phyloP scores from a whole-genome alignment of 1,140 invertebrate genomes.

The Drosophila nigromelanica region DNA sequence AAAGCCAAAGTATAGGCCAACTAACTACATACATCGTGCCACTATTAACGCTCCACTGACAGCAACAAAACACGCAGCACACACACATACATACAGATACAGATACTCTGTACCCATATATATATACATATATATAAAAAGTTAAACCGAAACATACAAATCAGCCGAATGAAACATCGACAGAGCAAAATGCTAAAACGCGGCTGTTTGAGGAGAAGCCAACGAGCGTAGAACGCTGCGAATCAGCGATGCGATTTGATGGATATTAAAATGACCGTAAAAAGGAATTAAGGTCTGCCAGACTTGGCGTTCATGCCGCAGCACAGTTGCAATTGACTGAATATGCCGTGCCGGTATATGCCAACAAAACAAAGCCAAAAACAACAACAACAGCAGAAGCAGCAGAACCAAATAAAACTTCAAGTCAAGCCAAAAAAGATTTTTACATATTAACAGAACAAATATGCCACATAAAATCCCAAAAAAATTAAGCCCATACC shows the following conservation, averaged over 20 bases:
- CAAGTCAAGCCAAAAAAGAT: constrained; percentile 24
- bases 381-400: constrained; percentile 13
- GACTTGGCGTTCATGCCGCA: constrained; percentile 64
- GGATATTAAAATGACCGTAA: constrained; percentile 84
- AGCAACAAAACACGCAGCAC: constrained; percentile 63
- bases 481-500: constrained; percentile 23
- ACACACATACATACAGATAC: constrained; percentile 44
- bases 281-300: constrained; percentile 83
- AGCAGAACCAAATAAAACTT: constrained; percentile 1
- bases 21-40: constrained; percentile 66
- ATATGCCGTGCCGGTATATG: constrained; percentile 44
- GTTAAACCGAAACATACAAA: constrained; percentile 60
- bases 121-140: neutral
- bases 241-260: constrained; percentile 81
- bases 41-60: constrained; percentile 79
- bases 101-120: neutral
- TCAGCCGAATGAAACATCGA: constrained; percentile 80
- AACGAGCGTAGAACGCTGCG: constrained; percentile 74
- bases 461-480: constrained; percentile 62
- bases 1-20: constrained; percentile 51
- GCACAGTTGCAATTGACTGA: constrained; percentile 74
- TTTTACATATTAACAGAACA: constrained; percentile 77
- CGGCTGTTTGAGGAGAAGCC: constrained; percentile 33
- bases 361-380: constrained; percentile 34
- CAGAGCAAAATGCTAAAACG: constrained; percentile 50